Conservation (phyloP, 2,113 vertebrate genomes). For the Vimba vimba region DNA sequence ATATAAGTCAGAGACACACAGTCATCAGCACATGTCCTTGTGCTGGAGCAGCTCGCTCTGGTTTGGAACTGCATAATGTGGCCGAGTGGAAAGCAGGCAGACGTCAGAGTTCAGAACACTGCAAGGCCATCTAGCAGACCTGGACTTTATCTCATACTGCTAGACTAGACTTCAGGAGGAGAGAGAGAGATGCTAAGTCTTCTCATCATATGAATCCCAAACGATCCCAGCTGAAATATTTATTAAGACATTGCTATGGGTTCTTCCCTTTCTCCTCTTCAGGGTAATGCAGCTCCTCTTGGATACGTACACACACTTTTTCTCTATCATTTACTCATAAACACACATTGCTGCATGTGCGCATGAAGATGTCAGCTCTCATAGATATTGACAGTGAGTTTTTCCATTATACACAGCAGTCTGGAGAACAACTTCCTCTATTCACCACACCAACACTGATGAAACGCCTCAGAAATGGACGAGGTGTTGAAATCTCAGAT, state of each 20-base stretch:
- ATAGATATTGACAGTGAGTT: constrained; percentile 21
- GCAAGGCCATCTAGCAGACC: constrained; percentile 31
- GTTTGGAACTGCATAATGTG: constrained; percentile 21
- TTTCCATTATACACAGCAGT: constrained; percentile 28
- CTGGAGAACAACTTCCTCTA: constrained; percentile 6
- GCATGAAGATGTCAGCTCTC: constrained; percentile 48
- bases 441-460: constrained; percentile 42
- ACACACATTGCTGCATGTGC: background rate
- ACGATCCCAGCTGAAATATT: constrained; percentile 78
- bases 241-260: constrained; percentile 79
- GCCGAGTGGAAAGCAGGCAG: constrained; percentile 25
- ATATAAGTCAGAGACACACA: constrained; percentile 24
- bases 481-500: constrained; percentile 53
- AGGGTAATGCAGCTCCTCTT: constrained; percentile 45
- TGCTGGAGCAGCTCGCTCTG: constrained; percentile 22
- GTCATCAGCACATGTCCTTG: constrained; percentile 37
- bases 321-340: constrained; percentile 4
- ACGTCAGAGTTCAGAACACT: constrained; percentile 29
- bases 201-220: constrained; percentile 70
- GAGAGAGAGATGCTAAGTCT: constrained; percentile 60
- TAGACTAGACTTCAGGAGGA: constrained; percentile 73
- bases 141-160: constrained; percentile 74
- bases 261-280: constrained; percentile 65
- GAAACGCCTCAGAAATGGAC: constrained; percentile 56
- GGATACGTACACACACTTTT: background rate